Evolutionary conservation across 2,888 invertebrate genomes (phyloP), one percentile per base, ranked within the genome.

Genomic region (Galeruca laticollis): DNA sequence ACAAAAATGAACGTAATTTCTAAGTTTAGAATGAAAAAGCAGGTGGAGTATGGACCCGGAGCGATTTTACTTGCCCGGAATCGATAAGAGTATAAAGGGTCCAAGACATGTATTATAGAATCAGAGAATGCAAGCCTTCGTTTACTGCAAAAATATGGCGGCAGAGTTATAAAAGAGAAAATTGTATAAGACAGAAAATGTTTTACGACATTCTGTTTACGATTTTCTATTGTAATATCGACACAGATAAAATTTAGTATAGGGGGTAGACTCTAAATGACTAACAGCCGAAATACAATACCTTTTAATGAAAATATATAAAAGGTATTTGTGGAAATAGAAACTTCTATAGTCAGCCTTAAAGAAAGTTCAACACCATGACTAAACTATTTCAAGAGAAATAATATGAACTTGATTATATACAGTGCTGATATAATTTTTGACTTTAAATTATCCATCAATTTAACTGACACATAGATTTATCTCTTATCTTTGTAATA

Each of bases 61-160:
- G 47, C 20, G 47, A 65, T 65, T 57, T 65, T 57, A 47, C 57
- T 65, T 57, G 11, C 33, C 13, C 1, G 20, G 49, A 33, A 57
- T 57, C 65, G 49, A 65, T 57, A 65, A 65, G 33, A 64, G 40
- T 15, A 57, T 65, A 63, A 63, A 54, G 59, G 59, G 49, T 66
- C 54, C 66, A 15, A 51, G 51, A 66, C 66, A 66, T 49, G 60
- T 66, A 59, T 66, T 59, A 66, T 66, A 60, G 51, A 66, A 66
- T 66, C 59, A 18, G 59, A 21, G 66, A 37, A 66, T 60, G 59
- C 66, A 66, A 47, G 51, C 59, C 43, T 35, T 66, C 59, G 64
- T 59, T 51, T 66, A 47, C 37, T 51, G 15, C 59, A 49, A 60
- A 66, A 60, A 66, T 66, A 66, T 66, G 59, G 49, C 51, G 26